Percentiles rank a stretch among this genome's conserved stretches.
These are phyloP conservation scores for Geopemphigus sp. DNA, from an alignment of 1,140 invertebrate genomes.

Conservation along the genomic window DNA sequence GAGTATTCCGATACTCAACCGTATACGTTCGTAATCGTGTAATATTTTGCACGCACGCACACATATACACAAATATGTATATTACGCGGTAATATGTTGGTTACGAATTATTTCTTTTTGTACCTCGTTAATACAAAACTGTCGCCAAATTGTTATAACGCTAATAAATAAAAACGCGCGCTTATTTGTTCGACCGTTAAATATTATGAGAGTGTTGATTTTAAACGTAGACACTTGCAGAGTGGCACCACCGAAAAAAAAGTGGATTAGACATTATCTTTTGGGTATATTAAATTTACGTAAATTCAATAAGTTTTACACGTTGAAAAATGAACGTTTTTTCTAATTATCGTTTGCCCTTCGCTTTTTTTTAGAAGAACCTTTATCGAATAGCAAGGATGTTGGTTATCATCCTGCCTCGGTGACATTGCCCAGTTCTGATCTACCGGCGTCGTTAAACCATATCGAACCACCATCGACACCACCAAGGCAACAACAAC, in stretches of 20 bases:
- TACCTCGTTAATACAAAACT: no score
- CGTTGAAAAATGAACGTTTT: no score
- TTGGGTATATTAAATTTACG: neutral
- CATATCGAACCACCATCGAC: slow-evolving; percentile 46
- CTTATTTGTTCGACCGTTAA: neutral
- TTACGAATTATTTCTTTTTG: neutral
- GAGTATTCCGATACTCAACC: neutral
- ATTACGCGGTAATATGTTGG: neutral
- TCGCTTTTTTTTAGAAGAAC: slow-evolving; percentile 20
- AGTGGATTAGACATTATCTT: slow-evolving; percentile 70
- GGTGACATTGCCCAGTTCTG: slow-evolving; percentile 36
- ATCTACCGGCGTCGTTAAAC: slow-evolving; percentile 43
- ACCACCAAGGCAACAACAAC: slow-evolving; percentile 2
- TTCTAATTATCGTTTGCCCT: neutral
- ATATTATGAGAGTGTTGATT: slow-evolving; percentile 51
- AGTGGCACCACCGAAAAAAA: slow-evolving; percentile 66
- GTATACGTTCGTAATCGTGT: neutral
- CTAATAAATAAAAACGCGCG: neutral
- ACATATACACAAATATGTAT: neutral
- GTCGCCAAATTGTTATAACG: neutral
- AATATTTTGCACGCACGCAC: neutral
- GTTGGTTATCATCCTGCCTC: slow-evolving; percentile 34
- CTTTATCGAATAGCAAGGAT: slow-evolving; percentile 39
- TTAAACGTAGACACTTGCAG: slow-evolving; percentile 53
- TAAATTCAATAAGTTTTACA: no score